A percentile compares a stretch with the other conserved stretches of the same genome.
These are phyloP conservation scores for Campaea margaritaria DNA, from an alignment of 2,888 invertebrate genomes.

Conservation along the genomic window DNA sequence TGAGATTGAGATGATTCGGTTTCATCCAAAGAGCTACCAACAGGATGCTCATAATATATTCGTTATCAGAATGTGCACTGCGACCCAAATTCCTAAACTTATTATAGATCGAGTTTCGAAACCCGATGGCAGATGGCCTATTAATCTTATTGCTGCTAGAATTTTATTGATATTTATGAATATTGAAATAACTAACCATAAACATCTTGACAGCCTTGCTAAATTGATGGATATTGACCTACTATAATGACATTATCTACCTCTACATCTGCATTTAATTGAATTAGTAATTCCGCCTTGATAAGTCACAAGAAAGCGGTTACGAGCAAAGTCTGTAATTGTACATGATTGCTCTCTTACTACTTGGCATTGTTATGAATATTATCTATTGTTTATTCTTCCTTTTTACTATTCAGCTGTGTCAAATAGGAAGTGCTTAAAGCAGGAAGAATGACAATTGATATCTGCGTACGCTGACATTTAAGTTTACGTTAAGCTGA, in stretches of 20 bases:
- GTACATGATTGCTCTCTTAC: constrained; percentile 1
- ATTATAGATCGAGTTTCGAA: constrained; percentile 12
- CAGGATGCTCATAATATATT: constrained; percentile 13
- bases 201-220: constrained; percentile 27
- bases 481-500: constrained; percentile 53
- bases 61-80: constrained; percentile 20
- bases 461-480: constrained; percentile 62
- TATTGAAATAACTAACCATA: constrained; percentile 17
- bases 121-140: constrained; percentile 24
- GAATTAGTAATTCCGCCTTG: not conserved
- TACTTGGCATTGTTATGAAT: not conserved
- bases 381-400: constrained; percentile 30
- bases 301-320: not conserved
- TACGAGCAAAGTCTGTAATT: not conserved
- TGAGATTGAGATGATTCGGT: constrained; percentile 16
- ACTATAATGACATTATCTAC: constrained; percentile 25
- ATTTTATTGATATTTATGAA: constrained; percentile 33
- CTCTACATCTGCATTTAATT: not conserved
- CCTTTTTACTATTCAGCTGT: constrained; percentile 21
- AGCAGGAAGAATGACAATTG: constrained; percentile 58
- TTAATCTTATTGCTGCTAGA: constrained; percentile 22
- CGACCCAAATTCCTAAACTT: constrained; percentile 27
- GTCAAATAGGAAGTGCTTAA: constrained; percentile 46
- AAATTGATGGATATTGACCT: constrained; percentile 26
- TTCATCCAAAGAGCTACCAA: constrained; percentile 6